Evolutionary conservation across 2,888 invertebrate species (phyloP), one percentile per base, ranked within the genome.

Genomic region (Rhopalosiphum nymphaeae): DNA sequence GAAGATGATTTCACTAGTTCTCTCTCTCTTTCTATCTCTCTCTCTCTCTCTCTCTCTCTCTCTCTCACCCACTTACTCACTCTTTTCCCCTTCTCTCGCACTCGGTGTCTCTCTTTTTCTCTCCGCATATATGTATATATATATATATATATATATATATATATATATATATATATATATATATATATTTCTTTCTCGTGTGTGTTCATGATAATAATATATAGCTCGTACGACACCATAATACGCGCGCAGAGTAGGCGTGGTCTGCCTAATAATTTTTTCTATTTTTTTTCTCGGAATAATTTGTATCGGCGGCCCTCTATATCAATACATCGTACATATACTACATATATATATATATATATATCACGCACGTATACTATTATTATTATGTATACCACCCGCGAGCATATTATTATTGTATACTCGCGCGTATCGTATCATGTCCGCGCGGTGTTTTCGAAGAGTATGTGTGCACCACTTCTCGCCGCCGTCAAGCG

Each of bases 1-100:
- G 61, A 49, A 85, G 91, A 91, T 46, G 91, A 86, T 86, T 86
- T 42, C 53, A 53, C 53, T 53, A 53, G 53, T 21, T 78, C 78
- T 36, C 21, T 21, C 21, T 78, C 46, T 44, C 49, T 21, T 25
- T 49, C 56, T n/a, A n/a, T n/a, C 13, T 94, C 87, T 11, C 0
- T n/a, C 16, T 5, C 7, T 9, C 44, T 1, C 61, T 44, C 56
- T 10, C 25, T 42, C 85, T 5, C 44, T 7, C n/a, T 78, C 7
- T 9, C 44, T 1, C 61, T 44, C 56, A 3, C 25, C 25, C 85
- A 1, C 44, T 7, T 13, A 36, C 21, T 21, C 21, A 36, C 46
- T 44, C 49, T 21, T 25, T 49, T n/a, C 13, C 94, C 87, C 25
- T 0, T n/a, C 16, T 5, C 7, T 9, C 44, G 2, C 61, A 44